Evolutionary conservation across 2,888 invertebrate species (phyloP), one percentile per base, ranked within the genome.

Genomic region (Microplitis deprimator): DNA sequence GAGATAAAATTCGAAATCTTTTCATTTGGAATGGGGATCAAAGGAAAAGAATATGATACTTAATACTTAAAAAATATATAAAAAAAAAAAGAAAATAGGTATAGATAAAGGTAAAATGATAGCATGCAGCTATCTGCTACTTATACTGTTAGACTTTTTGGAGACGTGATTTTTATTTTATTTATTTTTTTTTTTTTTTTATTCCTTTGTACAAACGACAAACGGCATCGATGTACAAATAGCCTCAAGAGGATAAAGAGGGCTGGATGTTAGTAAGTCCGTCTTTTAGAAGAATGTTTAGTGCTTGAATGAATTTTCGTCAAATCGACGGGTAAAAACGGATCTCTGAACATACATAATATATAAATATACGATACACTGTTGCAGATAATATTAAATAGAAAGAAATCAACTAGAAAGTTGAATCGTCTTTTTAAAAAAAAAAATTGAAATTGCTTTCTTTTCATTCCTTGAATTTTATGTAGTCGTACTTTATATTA

Each of bases 381-480:
- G 60, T 71, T 76, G 67, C 76, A 76, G 71, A 67, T 50, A 50
- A 50, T 50, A 50, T 50, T 50, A 50, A 50, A 50, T 50, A 50
- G 50, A 50, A 13, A 20, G 41, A 6, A 13, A 64, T n/a, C 39
- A 40, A 68, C 5, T n/a, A 59, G 20, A 4, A 29, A 41, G 13
- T 50, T 50, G 8, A 50, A 50, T 50, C 13, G 8, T 13, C 6
- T 50, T 13, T 50, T 13, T 20, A 20, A 20, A 20, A 20, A 50
- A 2, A 50, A 50, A 50, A 50, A 50, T 50, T 13, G 50, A 50
- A 50, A 50, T 50, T 50, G 50, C 50, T 50, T 50, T 13, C 75
- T 65, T 73, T 71, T 78, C 61, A 76, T 71, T 68, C 67, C 75
- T 61, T 41, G 64, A 29, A 29, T 13, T 59, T 61, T 72, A 50